phyloP scores from a whole-genome alignment of 2,888 invertebrate species.

The Pammene fasciana region DNA sequence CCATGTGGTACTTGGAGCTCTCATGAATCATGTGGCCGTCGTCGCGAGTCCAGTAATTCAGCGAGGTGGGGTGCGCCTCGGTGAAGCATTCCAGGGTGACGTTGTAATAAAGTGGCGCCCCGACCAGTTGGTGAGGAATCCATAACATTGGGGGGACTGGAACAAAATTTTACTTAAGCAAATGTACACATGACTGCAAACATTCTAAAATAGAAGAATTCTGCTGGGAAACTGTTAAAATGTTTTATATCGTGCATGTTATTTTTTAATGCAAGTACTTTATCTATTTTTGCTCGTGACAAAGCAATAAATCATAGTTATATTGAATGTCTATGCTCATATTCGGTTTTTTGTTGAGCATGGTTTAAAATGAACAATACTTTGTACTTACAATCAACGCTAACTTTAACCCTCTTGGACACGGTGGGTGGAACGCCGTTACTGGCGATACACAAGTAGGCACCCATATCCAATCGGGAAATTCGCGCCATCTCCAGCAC shows the following conservation, averaged over 20 bases:
- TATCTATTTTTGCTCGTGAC: too few species aligned
- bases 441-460: conserved; percentile 95
- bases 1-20: conserved; percentile 90
- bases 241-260: too few species aligned
- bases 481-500: conserved; percentile 92
- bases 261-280: too few species aligned
- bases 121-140: conserved; percentile 95
- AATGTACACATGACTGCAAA: not conserved
- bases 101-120: conserved; percentile 91
- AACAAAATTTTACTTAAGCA: conserved; percentile 45
- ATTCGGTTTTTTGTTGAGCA: too few species aligned
- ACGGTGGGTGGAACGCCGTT: conserved; percentile 95
- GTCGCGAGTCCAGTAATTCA: conserved; percentile 95
- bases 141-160: conserved; percentile 95
- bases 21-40: conserved; percentile 95
- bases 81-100: conserved; percentile 94
- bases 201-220: too few species aligned
- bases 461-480: conserved; percentile 95
- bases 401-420: conserved; percentile 95
- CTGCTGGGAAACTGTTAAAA: too few species aligned
- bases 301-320: too few species aligned
- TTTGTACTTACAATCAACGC: conserved; percentile 95
- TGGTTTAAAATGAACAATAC: not conserved
- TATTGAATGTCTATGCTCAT: too few species aligned
- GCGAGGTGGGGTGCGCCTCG: conserved; percentile 94